These are phyloP conservation scores for Psix sp. DNA, from an alignment of 1,140 invertebrate species.

Conservation along the genomic window DNA sequence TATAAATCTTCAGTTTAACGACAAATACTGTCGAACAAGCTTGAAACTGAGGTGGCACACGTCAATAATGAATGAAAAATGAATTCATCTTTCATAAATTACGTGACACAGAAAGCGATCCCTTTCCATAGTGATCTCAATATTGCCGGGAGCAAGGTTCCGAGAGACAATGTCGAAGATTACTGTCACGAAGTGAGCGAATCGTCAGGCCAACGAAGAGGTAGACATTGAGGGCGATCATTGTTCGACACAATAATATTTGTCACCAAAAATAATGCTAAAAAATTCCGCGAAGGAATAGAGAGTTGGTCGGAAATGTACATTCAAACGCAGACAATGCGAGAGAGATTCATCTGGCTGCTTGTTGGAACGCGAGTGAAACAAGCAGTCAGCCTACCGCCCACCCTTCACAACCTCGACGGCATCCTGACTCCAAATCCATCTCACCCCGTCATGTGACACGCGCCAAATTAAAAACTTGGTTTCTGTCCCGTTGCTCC, in stretches of 20 bases:
- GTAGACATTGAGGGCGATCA: slow-evolving; percentile 72
- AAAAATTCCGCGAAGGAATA: slow-evolving; percentile 70
- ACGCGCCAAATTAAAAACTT: slow-evolving; percentile 76
- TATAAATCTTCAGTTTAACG: background rate
- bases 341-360: slow-evolving; percentile 74
- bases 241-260: slow-evolving; percentile 78
- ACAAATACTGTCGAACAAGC: background rate
- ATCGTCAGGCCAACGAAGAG: slow-evolving; percentile 58
- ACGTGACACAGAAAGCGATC: slow-evolving; percentile 38
- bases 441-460: slow-evolving; percentile 70
- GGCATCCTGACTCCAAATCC: slow-evolving; percentile 56
- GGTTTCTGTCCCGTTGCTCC: slow-evolving; percentile 68
- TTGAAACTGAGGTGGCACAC: slow-evolving; percentile 9
- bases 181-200: slow-evolving; percentile 62
- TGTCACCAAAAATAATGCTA: slow-evolving; percentile 75
- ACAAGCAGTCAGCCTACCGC: slow-evolving; percentile 60
- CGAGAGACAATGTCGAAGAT: slow-evolving; percentile 75
- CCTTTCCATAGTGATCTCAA: slow-evolving; percentile 67
- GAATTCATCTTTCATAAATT: slow-evolving; percentile 47
- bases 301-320: slow-evolving; percentile 70
- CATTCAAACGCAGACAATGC: slow-evolving; percentile 76
- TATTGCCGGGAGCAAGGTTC: slow-evolving; percentile 69
- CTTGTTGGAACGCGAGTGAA: slow-evolving; percentile 61
- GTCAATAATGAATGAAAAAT: slow-evolving; percentile 44
- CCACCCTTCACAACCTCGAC: slow-evolving; percentile 57